Conservation (phyloP, 2,888 invertebrate species). For the Tanytarsus gracilentus region DNA sequence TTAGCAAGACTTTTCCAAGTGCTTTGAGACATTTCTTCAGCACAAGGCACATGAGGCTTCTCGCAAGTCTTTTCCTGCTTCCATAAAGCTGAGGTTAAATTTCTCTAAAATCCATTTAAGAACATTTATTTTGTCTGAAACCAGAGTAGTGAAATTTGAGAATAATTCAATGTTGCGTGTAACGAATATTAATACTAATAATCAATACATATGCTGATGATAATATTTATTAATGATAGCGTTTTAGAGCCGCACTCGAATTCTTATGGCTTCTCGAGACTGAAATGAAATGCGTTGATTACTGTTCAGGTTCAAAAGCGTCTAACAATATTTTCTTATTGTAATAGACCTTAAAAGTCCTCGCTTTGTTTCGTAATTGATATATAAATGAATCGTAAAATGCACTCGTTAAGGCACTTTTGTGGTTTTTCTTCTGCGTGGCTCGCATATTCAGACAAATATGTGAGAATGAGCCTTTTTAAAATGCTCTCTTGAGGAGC, state of each 20-base stretch:
- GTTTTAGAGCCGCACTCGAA: slow-evolving; percentile 11
- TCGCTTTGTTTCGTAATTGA: slow-evolving; percentile 26
- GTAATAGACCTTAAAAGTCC: slow-evolving; percentile 15
- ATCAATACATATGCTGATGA: slow-evolving; percentile 1
- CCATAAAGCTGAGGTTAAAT: slow-evolving; percentile 11
- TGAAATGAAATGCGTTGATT: neutral
- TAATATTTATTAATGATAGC: slow-evolving; percentile 24
- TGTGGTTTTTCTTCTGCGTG: slow-evolving; percentile 17
- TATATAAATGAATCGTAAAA: slow-evolving; percentile 23
- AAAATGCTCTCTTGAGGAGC: slow-evolving; percentile 1
- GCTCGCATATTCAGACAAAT: neutral
- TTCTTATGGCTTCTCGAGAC: slow-evolving; percentile 7
- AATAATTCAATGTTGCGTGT: neutral
- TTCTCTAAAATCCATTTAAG: slow-evolving; percentile 5
- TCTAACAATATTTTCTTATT: slow-evolving; percentile 11
- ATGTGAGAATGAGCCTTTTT: neutral
- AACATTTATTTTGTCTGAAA: too few relatives aligned
- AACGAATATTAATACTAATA: neutral
- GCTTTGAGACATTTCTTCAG: neutral
- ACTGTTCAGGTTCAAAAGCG: slow-evolving; percentile 4
- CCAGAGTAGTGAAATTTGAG: slow-evolving; percentile 1
- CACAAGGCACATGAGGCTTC: too few relatives aligned
- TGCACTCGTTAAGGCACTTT: slow-evolving; percentile 13
- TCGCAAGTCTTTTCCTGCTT: too few relatives aligned
- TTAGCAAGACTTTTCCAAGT: too few relatives aligned